Base-by-base conservation (phyloP, 2,113 vertebrate species). In the Casuarius casuarius region DNA sequence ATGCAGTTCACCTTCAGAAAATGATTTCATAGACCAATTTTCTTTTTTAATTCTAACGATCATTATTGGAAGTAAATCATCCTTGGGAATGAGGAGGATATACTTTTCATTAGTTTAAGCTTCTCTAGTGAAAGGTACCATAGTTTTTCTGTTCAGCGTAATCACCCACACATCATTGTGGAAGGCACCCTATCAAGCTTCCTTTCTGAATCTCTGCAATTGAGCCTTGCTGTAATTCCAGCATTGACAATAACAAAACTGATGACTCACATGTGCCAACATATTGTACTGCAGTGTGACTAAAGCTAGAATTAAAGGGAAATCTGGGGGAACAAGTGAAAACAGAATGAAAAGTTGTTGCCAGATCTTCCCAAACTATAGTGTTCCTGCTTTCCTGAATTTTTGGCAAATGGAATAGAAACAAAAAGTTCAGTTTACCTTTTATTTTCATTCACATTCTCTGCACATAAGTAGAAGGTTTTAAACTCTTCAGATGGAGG, bases 401-500 rank as follows among this genome's bases (percentile, higher is more conserved):
- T 21, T 29, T 48, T 85, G 31, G 38, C 14, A 88, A 90, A 90
- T n/a, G 89, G 54, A 89, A 83, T 4, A 54, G 48, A 21, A 46
- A 28, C 13, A 15, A 25, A 56, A 79, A 65, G 5, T 42, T 56
- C 31, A 40, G 16, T 95, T 98, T 98, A 99, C 99, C 98, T 96
- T 96, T 98, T 98, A 72, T 99, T 99, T 97, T 99, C 99, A 61
- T 98, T 98, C 25, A 98, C 94, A 71, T 98, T 99, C 88, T 99
- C 99, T 78, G 99, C 98, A 93, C 98, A 98, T 86, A 99, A 96
- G 91, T 99, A 98, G 95, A 99, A 99, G 2, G 98, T 98, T 97
- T 99, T 98, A 96, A 99, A 99, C 96, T 99, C 99, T 93, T 99
- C 99, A 26, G 98, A 99, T 35, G 98, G 98, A 61, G 99, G 98